Percentiles rank a stretch among this genome's conserved stretches.
Evolutionary conservation across 2,888 invertebrate species (phyloP).

Genomic region (Archips xylosteana): DNA sequence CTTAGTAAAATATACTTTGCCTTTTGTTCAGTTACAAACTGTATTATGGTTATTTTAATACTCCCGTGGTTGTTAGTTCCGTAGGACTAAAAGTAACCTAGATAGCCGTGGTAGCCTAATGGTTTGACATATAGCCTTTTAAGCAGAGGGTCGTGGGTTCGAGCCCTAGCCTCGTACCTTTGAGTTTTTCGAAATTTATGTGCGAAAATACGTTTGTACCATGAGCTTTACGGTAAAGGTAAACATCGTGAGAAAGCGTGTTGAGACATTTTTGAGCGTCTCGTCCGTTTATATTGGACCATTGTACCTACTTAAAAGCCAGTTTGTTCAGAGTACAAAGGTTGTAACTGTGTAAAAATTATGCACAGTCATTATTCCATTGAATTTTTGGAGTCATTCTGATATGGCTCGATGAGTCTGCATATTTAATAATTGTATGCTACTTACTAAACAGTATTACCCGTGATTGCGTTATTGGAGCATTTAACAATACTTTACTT

Average conservation of each 20-base stretch:
- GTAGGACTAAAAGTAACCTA: too few species aligned
- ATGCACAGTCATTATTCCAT: conserved; percentile 16
- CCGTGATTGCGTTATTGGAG: neutral
- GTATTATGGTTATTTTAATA: too few species aligned
- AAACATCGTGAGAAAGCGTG: neutral
- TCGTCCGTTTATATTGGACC: neutral
- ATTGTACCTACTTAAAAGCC: neutral
- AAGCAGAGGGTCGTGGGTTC: too few species aligned
- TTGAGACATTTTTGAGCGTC: neutral
- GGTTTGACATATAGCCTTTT: too few species aligned
- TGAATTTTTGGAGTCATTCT: conserved; percentile 15
- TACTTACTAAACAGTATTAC: neutral
- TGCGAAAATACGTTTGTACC: too few species aligned
- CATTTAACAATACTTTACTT: neutral
- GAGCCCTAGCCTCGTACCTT: too few species aligned
- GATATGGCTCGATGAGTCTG: conserved; percentile 7
- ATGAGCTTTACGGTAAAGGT: too few species aligned
- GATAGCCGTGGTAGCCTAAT: too few species aligned
- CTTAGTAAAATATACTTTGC: too few species aligned
- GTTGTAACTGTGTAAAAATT: conserved; percentile 9
- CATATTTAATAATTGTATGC: neutral
- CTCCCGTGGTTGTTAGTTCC: too few species aligned
- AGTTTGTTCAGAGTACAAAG: neutral
- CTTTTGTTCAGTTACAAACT: too few species aligned
- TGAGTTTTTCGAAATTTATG: too few species aligned